These are phyloP conservation scores for Ceratina australensis DNA, from an alignment of 1,140 invertebrate species.

Conservation along the genomic window DNA sequence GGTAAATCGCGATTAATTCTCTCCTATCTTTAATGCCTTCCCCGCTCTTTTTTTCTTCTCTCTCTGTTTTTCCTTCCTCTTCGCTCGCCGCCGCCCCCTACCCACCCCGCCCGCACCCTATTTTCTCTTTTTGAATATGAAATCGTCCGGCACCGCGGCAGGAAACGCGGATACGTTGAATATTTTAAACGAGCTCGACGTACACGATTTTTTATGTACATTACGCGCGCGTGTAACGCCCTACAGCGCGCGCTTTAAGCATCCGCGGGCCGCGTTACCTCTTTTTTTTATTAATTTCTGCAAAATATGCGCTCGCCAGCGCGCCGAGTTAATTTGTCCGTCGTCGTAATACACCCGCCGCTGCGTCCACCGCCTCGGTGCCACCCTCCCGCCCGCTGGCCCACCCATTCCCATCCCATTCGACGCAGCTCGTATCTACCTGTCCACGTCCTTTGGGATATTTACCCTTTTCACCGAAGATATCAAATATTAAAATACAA, in stretches of 20 bases:
- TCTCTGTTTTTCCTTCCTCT: neutral
- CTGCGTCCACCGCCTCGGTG: neutral
- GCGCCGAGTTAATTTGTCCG: slow-evolving; percentile 44
- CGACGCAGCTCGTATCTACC: neutral
- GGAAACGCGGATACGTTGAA: slow-evolving; percentile 9
- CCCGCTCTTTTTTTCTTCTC: too few species aligned
- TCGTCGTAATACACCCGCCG: slow-evolving; percentile 37
- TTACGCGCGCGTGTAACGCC: slow-evolving; percentile 31
- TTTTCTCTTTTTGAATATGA: slow-evolving; percentile 2
- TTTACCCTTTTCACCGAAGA: too few species aligned
- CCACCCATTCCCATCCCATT: neutral
- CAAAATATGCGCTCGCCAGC: slow-evolving; percentile 38
- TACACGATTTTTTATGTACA: slow-evolving; percentile 42
- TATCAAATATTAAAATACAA: too few species aligned
- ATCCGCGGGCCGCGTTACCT: slow-evolving; percentile 20
- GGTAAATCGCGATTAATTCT: slow-evolving; percentile 19
- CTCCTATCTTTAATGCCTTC: neutral
- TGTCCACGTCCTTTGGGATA: neutral
- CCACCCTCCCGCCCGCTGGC: slow-evolving; percentile 6
- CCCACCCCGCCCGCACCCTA: too few species aligned
- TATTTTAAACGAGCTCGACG: slow-evolving; percentile 35
- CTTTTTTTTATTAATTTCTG: slow-evolving; percentile 49
- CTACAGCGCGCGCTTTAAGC: neutral
- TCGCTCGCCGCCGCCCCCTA: neutral
- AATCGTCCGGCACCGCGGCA: slow-evolving; percentile 10